Percentiles rank a stretch among this genome's conserved stretches.
Evolutionary conservation across 1,140 invertebrate genomes (phyloP).

Genomic region (Drosophila erecta): DNA sequence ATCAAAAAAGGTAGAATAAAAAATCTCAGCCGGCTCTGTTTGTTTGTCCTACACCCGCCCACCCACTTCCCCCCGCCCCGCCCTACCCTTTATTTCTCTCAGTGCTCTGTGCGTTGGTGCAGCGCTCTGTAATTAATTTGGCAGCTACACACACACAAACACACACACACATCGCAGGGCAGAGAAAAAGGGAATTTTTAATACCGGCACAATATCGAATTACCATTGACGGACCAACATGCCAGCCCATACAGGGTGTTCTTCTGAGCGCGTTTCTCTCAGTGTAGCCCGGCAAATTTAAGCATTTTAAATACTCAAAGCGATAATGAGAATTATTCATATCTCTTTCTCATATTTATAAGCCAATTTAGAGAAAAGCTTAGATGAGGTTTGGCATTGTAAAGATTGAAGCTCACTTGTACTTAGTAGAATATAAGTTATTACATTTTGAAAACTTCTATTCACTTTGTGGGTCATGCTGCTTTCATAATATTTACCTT

Average conservation of each 20-base stretch:
- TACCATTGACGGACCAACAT: conserved; percentile 62
- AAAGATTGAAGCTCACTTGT: too few relatives aligned
- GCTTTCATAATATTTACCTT: not conserved
- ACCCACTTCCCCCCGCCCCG: conserved; percentile 9
- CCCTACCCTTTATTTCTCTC: conserved; percentile 17
- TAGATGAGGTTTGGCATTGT: too few relatives aligned
- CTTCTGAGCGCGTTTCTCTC: conserved; percentile 2
- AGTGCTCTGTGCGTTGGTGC: conserved; percentile 63
- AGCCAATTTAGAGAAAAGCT: too few relatives aligned
- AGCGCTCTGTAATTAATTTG: conserved; percentile 81
- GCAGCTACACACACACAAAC: conserved; percentile 56
- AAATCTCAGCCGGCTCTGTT: conserved; percentile 55
- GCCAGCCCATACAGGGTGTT: conserved; percentile 46
- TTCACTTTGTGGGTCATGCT: too few relatives aligned
- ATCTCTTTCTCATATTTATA: too few relatives aligned
- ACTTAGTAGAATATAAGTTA: too few relatives aligned
- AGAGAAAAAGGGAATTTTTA: conserved; percentile 70
- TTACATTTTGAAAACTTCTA: not conserved
- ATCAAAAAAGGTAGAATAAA: conserved; percentile 2
- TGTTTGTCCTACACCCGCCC: conserved; percentile 32
- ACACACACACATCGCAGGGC: conserved; percentile 16
- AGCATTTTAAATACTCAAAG: too few relatives aligned
- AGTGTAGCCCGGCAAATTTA: not conserved
- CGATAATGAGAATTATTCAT: too few relatives aligned
- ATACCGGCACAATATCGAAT: conserved; percentile 72